These are phyloP conservation scores for Bugulina stolonifera DNA, from an alignment of 2,888 invertebrate genomes.

Conservation along the genomic window DNA sequence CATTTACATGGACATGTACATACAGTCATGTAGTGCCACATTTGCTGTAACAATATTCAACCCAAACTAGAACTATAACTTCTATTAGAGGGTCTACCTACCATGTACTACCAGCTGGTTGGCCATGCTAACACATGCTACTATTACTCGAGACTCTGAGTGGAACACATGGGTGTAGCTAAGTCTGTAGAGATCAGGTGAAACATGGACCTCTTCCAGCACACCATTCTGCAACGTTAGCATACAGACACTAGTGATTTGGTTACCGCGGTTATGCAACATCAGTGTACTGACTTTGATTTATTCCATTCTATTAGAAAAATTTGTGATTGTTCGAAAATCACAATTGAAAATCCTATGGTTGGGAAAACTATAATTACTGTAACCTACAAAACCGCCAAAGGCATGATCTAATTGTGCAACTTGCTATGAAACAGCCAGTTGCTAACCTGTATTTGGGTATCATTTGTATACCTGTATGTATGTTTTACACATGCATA, in stretches of 20 bases:
- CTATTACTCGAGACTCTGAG: neutral
- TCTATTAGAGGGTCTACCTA: neutral
- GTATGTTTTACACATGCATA: neutral
- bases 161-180: neutral
- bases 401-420: too few species aligned
- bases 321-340: neutral
- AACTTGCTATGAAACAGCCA: too few species aligned
- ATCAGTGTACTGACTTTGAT: neutral
- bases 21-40: too few species aligned
- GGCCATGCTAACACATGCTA: conserved; percentile 5
- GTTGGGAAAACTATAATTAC: too few species aligned
- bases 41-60: too few species aligned
- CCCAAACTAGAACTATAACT: too few species aligned
- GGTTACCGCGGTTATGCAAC: neutral
- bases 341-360: neutral
- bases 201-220: neutral
- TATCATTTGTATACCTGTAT: too few species aligned
- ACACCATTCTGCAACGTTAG: neutral
- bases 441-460: too few species aligned
- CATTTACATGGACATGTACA: too few species aligned
- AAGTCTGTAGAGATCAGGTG: neutral
- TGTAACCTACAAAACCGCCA: too few species aligned
- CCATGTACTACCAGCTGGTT: conserved; percentile 6
- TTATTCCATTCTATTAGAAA: neutral
- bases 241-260: neutral